Percentiles rank a stretch among this genome's conserved stretches.
These are phyloP conservation scores for Leucosticte australis DNA, from an alignment of 2,113 vertebrate genomes.

Conservation along the genomic window DNA sequence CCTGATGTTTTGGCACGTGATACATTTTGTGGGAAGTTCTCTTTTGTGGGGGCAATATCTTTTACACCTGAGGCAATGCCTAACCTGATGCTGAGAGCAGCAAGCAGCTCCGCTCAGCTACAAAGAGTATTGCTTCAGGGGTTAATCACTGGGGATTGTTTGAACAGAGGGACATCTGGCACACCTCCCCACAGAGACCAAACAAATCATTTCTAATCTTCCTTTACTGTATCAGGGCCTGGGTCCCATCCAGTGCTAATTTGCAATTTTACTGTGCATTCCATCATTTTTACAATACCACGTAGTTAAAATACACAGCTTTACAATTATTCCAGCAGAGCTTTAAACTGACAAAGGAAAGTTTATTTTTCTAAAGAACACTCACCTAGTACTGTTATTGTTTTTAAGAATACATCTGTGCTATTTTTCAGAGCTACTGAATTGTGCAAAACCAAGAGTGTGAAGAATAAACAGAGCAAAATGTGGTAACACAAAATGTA, in stretches of 20 bases:
- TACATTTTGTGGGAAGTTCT: neutral
- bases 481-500: neutral
- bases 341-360: neutral
- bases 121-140: neutral
- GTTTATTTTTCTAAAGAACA: neutral
- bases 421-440: neutral
- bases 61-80: neutral
- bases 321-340: neutral
- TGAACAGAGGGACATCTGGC: constrained; percentile 59
- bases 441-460: neutral
- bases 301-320: neutral
- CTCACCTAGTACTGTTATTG: neutral
- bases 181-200: constrained; percentile 18
- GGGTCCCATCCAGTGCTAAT: constrained; percentile 45
- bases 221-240: constrained; percentile 21
- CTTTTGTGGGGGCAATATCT: neutral
- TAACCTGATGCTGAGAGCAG: neutral
- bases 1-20: rapidly evolving
- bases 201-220: constrained; percentile 58
- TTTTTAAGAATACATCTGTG: neutral
- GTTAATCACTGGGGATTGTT: neutral
- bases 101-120: neutral
- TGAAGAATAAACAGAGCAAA: constrained; percentile 24
- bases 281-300: neutral
- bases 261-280: constrained; percentile 13